phyloP scores from a whole-genome alignment of 2,797 vertebrate genomes.

The Garrulus glandarius region DNA sequence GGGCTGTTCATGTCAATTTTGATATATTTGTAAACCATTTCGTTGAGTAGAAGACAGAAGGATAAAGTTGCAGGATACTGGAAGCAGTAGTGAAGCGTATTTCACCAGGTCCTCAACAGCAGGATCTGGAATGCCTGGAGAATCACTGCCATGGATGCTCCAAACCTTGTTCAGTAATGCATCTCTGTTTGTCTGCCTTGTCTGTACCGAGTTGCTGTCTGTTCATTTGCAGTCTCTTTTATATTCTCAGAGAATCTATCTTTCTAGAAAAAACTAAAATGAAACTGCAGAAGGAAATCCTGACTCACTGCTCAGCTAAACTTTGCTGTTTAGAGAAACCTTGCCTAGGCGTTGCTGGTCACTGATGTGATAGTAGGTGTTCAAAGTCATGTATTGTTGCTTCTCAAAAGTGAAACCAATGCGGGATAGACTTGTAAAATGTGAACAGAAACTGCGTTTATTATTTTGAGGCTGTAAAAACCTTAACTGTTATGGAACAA shows the following conservation, averaged over 20 bases:
- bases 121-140: not conserved
- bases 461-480: slow-evolving; percentile 58
- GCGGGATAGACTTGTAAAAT: slow-evolving; percentile 39
- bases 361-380: slow-evolving; percentile 46
- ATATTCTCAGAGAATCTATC: slow-evolving; percentile 21
- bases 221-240: slow-evolving; percentile 7
- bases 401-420: slow-evolving; percentile 36
- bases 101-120: not conserved
- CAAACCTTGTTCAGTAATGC: not conserved
- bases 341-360: slow-evolving; percentile 13
- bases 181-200: slow-evolving; percentile 23
- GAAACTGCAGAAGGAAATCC: not conserved
- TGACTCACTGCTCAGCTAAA: slow-evolving; percentile 14
- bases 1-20: not conserved
- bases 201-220: not conserved
- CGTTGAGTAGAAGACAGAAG: not conserved
- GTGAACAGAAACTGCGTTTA: slow-evolving; percentile 16
- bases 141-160: not conserved
- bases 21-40: not conserved
- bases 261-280: slow-evolving; percentile 28
- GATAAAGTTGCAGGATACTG: not conserved
- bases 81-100: not conserved
- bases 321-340: not conserved
- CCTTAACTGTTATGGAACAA: slow-evolving; percentile 22
- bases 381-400: slow-evolving; percentile 50